Evolutionary conservation across 2,888 invertebrate species (phyloP), one percentile per base, ranked within the genome.

Genomic region (Pogonocherus hispidulus): DNA sequence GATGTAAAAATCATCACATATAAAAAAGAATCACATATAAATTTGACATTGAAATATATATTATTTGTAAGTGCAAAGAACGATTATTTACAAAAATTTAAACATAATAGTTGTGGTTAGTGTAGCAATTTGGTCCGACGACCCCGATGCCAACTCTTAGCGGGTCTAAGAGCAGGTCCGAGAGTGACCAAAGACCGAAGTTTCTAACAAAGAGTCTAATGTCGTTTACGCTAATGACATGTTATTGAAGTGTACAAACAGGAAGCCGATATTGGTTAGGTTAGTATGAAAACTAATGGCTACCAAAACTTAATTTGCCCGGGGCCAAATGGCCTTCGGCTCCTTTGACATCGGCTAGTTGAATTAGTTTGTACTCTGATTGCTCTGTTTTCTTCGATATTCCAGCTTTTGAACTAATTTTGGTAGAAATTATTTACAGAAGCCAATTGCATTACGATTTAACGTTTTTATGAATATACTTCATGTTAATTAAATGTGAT

Each of bases 181-280:
- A 66, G 41, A 80, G 78, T 81, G 80, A 80, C 80, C 81, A 79
- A 78, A 77, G 78, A 75, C 76, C 78, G 68, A 82, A 81, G 78
- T 81, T 81, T 80, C 69, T 78, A 80, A 81, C 82, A 82, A 81
- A 81, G 79, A 80, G 66, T 76, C 78, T 79, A 80, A 81, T 79
- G 81, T 78, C 78, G 78, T 81, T 79, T 77, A 76, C 74, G 69
- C 68, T 80, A 81, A 80, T 80, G 79, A 80, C 76, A 75, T 79
- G 78, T 81, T 80, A 80, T 81, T 79, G 79, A 80, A 78, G 78
- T 78, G 71, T 77, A 76, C 74, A 73, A 73, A 76, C 74, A 74
- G 72, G 75, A 75, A 74, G 72, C 72, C 78, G 66, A 72, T 74
- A 74, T 55, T 54, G 69, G 71, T 62, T 51, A 57, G 64, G 37